These are phyloP conservation scores for Oplegnathus fasciatus DNA, from an alignment of 2,113 vertebrate species.

Conservation along the genomic window DNA sequence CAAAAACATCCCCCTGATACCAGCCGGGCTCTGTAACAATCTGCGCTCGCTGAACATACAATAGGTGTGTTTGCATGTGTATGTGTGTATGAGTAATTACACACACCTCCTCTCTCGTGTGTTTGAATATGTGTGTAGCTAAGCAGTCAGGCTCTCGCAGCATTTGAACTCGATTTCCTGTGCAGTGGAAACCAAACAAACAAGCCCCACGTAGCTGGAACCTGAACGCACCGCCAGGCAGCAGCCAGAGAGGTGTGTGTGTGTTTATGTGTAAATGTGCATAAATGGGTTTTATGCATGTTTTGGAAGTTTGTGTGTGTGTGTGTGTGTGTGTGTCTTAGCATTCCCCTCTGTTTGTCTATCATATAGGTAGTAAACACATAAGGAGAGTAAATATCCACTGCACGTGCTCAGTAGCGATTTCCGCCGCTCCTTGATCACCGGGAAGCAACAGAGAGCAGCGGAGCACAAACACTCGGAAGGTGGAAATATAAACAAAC, in stretches of 20 bases:
- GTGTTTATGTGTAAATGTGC: slow-evolving; percentile 1
- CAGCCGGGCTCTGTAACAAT: neutral
- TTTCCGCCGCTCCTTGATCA: slow-evolving; percentile 28
- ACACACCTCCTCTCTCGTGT: slow-evolving; percentile 10
- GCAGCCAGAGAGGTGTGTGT: neutral
- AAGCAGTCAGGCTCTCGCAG: slow-evolving; percentile 35
- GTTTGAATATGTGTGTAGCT: slow-evolving; percentile 34
- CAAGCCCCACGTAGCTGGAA: slow-evolving; percentile 31
- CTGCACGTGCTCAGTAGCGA: slow-evolving; percentile 37
- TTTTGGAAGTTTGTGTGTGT: neutral
- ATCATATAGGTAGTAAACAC: slow-evolving; percentile 54
- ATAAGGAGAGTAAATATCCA: slow-evolving; percentile 34
- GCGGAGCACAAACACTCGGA: slow-evolving; percentile 48
- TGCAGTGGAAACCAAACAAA: slow-evolving; percentile 52
- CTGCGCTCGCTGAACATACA: slow-evolving; percentile 18
- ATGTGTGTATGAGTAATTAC: slow-evolving; percentile 39
- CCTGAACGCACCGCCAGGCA: slow-evolving; percentile 11
- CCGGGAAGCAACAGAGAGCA: slow-evolving; percentile 24
- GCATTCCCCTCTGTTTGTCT: slow-evolving; percentile 33
- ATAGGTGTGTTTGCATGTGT: slow-evolving; percentile 9
- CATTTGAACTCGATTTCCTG: slow-evolving; percentile 51
- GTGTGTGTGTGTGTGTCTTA: slow-evolving; percentile 1
- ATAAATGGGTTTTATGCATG: slow-evolving; percentile 21
- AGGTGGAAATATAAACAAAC: slow-evolving; percentile 62
- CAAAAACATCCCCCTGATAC: slow-evolving; percentile 1